Percentiles rank a stretch among this genome's conserved stretches.
Evolutionary conservation across 1,140 invertebrate species (phyloP).

Genomic region (Bombus difficillimus): DNA sequence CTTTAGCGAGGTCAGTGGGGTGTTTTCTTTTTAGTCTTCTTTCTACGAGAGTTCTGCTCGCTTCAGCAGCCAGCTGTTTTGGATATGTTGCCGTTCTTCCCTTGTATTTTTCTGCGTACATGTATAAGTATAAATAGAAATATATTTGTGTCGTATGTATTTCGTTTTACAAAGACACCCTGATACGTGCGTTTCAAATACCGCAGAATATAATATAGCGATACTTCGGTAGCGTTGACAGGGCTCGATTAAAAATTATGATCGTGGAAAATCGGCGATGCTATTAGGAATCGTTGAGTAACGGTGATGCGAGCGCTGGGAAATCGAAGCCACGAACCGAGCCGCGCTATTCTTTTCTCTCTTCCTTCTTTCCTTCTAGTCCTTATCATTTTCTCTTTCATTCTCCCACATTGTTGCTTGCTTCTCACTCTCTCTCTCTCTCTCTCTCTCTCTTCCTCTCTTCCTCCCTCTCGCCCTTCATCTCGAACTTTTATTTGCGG

Average conservation of each 20-base stretch:
- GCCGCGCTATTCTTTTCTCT: background rate
- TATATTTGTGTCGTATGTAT: too few species aligned
- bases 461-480: slow-evolving; percentile 12
- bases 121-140: too few species aligned
- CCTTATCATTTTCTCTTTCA: slow-evolving; percentile 4
- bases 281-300: slow-evolving; percentile 55
- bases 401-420: background rate
- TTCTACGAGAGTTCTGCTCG: too few species aligned
- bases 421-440: background rate
- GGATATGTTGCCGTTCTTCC: too few species aligned
- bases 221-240: slow-evolving; percentile 5
- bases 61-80: too few species aligned
- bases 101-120: too few species aligned
- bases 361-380: background rate
- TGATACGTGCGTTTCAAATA: background rate
- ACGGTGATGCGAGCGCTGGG: slow-evolving; percentile 23
- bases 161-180: too few species aligned
- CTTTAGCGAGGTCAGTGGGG: too few species aligned
- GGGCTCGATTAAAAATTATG: slow-evolving; percentile 49
- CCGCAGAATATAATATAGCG: slow-evolving; percentile 20
- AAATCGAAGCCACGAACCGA: slow-evolving; percentile 35
- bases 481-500: slow-evolving; percentile 65
- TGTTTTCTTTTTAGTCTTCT: too few species aligned
- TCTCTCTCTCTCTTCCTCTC: background rate
- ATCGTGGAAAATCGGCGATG: slow-evolving; percentile 59